Conservation (phyloP, 2,888 invertebrate genomes). For the Keiferia lycopersicella region DNA sequence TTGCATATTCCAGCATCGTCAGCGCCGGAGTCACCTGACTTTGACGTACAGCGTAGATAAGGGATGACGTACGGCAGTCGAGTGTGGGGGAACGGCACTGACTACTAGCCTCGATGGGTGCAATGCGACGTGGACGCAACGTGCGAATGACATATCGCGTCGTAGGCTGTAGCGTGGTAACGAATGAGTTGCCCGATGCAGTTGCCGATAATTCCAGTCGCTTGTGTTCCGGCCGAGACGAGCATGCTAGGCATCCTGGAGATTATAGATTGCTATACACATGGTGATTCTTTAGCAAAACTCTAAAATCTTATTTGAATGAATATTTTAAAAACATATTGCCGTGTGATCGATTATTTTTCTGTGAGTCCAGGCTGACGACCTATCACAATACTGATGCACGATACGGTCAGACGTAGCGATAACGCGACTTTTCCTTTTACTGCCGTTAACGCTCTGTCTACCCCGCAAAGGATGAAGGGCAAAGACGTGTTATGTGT, state of each 20-base stretch:
- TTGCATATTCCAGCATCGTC: slow-evolving; percentile 48
- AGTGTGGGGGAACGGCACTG: slow-evolving; percentile 26
- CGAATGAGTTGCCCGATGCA: slow-evolving; percentile 20
- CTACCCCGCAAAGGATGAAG: no score
- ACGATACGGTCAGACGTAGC: no score
- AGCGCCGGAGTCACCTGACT: slow-evolving; percentile 46
- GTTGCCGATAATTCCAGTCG: slow-evolving; percentile 25
- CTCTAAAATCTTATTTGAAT: not conserved
- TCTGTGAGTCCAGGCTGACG: no score
- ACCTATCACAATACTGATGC: no score
- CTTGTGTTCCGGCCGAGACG: slow-evolving; percentile 2
- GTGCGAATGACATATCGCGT: slow-evolving; percentile 51
- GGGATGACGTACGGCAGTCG: slow-evolving; percentile 63
- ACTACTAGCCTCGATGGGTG: slow-evolving; percentile 52
- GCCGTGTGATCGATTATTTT: no score
- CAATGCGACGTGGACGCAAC: slow-evolving; percentile 48
- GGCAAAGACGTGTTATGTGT: no score
- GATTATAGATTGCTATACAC: not conserved
- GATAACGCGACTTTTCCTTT: no score
- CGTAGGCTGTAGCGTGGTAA: slow-evolving; percentile 25
- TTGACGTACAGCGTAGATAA: slow-evolving; percentile 69
- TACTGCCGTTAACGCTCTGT: no score
- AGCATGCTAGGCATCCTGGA: not conserved
- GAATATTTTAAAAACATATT: not conserved
- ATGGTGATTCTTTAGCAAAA: not conserved